Conservation (phyloP, 92 coral and sea anemone genomes). For the Meandrina meandrites region DNA sequence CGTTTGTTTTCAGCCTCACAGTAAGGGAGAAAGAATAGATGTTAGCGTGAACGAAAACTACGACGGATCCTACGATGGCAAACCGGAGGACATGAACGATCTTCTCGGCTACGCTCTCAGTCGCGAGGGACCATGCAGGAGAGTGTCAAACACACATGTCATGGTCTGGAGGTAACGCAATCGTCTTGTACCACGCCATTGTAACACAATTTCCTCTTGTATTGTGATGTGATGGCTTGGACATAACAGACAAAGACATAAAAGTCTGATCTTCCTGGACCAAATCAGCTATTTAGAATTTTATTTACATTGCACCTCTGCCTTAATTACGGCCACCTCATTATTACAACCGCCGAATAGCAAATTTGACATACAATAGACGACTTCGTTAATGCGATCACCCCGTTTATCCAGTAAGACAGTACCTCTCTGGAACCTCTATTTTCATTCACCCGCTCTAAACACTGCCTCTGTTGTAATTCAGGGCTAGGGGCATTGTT, state of each 20-base stretch:
- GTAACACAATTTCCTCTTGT: not conserved
- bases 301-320: not conserved
- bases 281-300: too few relatives aligned
- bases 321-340: too few relatives aligned
- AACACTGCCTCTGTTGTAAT: too few relatives aligned
- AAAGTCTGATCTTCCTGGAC: not conserved
- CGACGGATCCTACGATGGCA: slow-evolving; percentile 91
- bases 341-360: too few relatives aligned
- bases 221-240: not conserved
- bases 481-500: too few relatives aligned
- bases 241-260: not conserved
- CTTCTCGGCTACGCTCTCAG: slow-evolving; percentile 91
- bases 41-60: slow-evolving; percentile 96
- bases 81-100: slow-evolving; percentile 85
- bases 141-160: slow-evolving; percentile 81
- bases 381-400: too few relatives aligned
- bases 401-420: too few relatives aligned
- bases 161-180: slow-evolving; percentile 83
- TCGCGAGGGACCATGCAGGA: slow-evolving; percentile 88
- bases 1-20: slow-evolving; percentile 81
- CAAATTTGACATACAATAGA: too few relatives aligned
- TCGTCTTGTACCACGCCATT: not conserved
- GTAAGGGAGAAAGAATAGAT: slow-evolving; percentile 96
- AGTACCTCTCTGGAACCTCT: too few relatives aligned
- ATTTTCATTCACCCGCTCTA: too few relatives aligned